Base-by-base conservation (phyloP, 2,113 vertebrate species). In the Aphyosemion australe region DNA sequence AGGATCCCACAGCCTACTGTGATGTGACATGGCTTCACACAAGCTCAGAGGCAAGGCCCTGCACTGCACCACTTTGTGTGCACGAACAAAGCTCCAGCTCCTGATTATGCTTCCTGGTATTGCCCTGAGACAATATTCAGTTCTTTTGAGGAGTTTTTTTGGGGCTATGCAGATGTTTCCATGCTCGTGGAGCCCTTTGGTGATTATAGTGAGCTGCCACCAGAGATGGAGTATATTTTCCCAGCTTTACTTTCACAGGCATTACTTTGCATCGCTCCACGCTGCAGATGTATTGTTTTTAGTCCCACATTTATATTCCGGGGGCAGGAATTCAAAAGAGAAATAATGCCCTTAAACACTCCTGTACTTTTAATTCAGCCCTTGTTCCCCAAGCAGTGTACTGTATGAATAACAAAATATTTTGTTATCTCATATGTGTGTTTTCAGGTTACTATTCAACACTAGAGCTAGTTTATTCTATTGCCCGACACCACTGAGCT, bases 1-100 rank as follows among this genome's bases (percentile, higher is more conserved):
- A 85, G 83, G 76, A 82, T 82, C 64, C 53, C 49, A 34, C 48
- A 68, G 76, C 86, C 64, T 39, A 61, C 79, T 69, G 71, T 61
- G 69, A 81, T 79, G 84, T 85, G 85, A 86, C 82, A 76, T 82
- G 85, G 65, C 85, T 71, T 82, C 60, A 68, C 56, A 71, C 53
- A 65, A 59, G 82, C 82, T 76, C 61, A 46, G 64, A 84, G 61
- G 43, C 65, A 69, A 57, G 82, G 58, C 68, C 66, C 32, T 45
- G 42, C 65, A 19, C 56, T 5, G 56, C 65, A 72, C 61, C 66
- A 48, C 57, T 59, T 75, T 69, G 18, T 1, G 71, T 57, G 53
- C 74, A 32, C 68, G 79, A 86, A 85, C 84, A 88, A 84, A 88
- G 85, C 61, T 64, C 46, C 70, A 56, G 63, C 71, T 61, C 84